A percentile compares a stretch with the other conserved stretches of the same genome.
These are phyloP conservation scores for Metopolophium dirhodum DNA, from an alignment of 1,140 invertebrate genomes.

Conservation along the genomic window DNA sequence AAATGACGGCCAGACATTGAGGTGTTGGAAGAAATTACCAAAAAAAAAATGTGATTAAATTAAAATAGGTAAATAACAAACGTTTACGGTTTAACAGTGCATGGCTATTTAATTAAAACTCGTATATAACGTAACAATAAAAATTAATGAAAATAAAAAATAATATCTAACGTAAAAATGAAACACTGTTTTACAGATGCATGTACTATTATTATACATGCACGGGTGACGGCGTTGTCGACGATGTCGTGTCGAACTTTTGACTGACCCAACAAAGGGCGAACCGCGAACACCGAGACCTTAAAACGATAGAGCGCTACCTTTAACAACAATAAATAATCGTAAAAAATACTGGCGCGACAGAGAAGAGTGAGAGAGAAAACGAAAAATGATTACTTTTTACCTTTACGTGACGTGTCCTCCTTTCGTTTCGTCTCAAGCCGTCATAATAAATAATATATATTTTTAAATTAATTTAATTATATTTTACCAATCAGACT, in stretches of 20 bases:
- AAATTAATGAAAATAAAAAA: conserved; percentile 7
- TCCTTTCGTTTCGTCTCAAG: conserved; percentile 26
- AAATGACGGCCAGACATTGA: neutral
- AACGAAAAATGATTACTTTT: conserved; percentile 50
- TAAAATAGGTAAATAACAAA: conserved; percentile 20
- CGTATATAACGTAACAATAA: neutral
- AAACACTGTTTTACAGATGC: neutral
- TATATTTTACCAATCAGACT: neutral
- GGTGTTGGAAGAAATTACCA: neutral
- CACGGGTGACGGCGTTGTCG: conserved; percentile 46
- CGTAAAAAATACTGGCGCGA: conserved; percentile 50
- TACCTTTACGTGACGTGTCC: conserved; percentile 55
- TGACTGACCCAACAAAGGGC: conserved; percentile 57
- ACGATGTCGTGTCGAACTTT: conserved; percentile 57
- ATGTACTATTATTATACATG: conserved; percentile 45
- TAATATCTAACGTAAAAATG: neutral
- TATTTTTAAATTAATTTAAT: conserved; percentile 37
- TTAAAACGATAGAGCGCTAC: conserved; percentile 57
- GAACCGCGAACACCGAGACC: conserved; percentile 54
- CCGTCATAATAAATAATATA: conserved; percentile 42
- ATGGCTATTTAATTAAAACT: neutral
- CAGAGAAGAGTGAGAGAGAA: conserved; percentile 38
- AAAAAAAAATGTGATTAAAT: neutral
- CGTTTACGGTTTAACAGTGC: neutral
- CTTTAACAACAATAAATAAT: conserved; percentile 55